phyloP scores from a whole-genome alignment of 1,140 invertebrate genomes.

The Eumaeus atala region DNA sequence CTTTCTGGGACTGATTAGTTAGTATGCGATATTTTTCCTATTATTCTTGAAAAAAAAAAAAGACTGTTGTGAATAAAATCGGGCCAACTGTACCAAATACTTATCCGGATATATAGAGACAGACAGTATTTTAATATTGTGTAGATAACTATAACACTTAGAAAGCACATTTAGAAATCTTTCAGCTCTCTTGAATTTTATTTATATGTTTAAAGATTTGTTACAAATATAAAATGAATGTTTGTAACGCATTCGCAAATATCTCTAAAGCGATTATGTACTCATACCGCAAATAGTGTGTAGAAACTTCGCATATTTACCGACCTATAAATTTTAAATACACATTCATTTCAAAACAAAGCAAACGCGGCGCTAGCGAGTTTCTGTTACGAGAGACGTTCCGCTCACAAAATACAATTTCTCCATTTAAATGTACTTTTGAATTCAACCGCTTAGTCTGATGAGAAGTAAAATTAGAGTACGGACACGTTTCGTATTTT shows the following conservation, averaged over 20 bases:
- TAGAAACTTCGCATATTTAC: conserved; percentile 10
- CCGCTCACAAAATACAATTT: conserved; percentile 3
- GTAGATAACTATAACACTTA: no score
- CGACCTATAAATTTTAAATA: conserved; percentile 9
- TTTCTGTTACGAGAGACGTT: neutral
- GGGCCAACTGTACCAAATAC: no score
- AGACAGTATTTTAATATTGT: no score
- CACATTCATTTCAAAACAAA: conserved; percentile 11
- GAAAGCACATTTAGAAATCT: no score
- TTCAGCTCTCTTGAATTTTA: no score
- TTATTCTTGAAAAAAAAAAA: no score
- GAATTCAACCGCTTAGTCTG: neutral
- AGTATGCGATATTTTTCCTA: no score
- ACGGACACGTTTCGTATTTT: neutral
- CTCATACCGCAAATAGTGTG: conserved; percentile 1
- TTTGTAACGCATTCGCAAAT: neutral
- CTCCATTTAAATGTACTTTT: conserved; percentile 7
- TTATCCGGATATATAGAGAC: no score
- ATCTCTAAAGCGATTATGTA: neutral
- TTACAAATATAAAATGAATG: no score
- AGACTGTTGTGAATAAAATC: no score
- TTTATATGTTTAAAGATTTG: no score
- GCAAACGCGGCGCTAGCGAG: neutral
- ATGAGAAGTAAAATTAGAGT: neutral
- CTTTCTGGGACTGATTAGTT: no score